Evolutionary conservation across 2,888 invertebrate species (phyloP), one percentile per base, ranked within the genome.

Genomic region (Pristionchus maxplancki): DNA sequence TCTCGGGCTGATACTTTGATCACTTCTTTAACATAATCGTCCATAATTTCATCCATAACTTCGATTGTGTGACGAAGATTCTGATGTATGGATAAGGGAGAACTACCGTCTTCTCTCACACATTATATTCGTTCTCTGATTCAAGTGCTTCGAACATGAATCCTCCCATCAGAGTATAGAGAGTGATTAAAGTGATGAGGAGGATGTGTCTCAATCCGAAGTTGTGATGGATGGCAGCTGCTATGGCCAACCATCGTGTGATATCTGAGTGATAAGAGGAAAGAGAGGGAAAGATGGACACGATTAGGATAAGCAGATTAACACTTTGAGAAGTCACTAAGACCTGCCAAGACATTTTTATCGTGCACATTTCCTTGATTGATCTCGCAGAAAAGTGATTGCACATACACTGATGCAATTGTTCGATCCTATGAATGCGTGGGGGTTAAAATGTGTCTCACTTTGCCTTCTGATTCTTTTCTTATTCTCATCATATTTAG

Each of bases 141-240:
- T 93, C 92, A 53, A 93, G 85, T 50, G 87, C 89, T 34, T 91
- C 88, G 84, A 93, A 93, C 20, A 93, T 90, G 4, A 90, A 83
- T 15, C 92, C 92, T n/a, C 92, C 92, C 1, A 91, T 53, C 87
- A 91, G 90, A 1, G 91, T 91, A 89, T 91, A 92, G 31, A 87
- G 89, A 37, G 91, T 88, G 20, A 93, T 88, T 28, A 91, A 58
- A 20, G 89, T 78, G 13, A 93, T 89, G 4, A 93, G 85, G 0
- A 91, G 84, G 9, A 93, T 88, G 82, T 93, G 92, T 17, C 92
- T 90, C n/a, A 93, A 90, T 50, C 92, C 92, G 67, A 91, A 93
- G 71, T 91, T 91, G 88, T 93, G 92, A 89, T 93, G 92, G 86
- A 92, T 91, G 44, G 91, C 90, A 15, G 92, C 92, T 62, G 92